Conservation (phyloP, 2,888 invertebrate species). For the Dilophus febrilis region DNA sequence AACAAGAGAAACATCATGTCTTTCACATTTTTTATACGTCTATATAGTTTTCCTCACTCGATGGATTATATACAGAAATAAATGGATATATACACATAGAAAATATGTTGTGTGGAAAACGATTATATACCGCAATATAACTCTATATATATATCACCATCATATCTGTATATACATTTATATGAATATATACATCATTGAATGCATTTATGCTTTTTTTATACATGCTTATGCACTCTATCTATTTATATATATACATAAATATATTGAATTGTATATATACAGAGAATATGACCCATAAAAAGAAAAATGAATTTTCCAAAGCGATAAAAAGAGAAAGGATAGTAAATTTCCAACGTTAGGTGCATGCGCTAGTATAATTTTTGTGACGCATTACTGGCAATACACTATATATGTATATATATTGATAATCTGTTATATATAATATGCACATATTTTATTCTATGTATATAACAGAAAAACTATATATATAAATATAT, state of each 20-base stretch:
- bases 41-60: neutral
- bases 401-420: neutral
- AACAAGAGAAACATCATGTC: constrained; percentile 1
- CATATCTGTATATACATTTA: neutral
- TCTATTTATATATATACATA: neutral
- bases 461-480: too few relatives aligned
- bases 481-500: too few relatives aligned
- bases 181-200: too few relatives aligned
- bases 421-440: too few relatives aligned
- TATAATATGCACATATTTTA: too few relatives aligned
- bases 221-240: neutral
- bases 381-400: constrained; percentile 1
- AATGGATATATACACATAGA: neutral
- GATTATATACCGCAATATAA: too few relatives aligned
- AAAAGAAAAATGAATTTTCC: neutral
- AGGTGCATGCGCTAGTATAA: constrained; percentile 1
- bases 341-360: neutral
- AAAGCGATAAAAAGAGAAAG: neutral
- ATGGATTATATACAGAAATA: too few relatives aligned
- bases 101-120: neutral
- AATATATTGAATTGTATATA: neutral
- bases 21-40: constrained; percentile 1
- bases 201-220: neutral
- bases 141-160: neutral
- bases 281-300: neutral